Evolutionary conservation across 2,797 vertebrate genomes (phyloP).

Genomic region (Poliocrania exsul): DNA sequence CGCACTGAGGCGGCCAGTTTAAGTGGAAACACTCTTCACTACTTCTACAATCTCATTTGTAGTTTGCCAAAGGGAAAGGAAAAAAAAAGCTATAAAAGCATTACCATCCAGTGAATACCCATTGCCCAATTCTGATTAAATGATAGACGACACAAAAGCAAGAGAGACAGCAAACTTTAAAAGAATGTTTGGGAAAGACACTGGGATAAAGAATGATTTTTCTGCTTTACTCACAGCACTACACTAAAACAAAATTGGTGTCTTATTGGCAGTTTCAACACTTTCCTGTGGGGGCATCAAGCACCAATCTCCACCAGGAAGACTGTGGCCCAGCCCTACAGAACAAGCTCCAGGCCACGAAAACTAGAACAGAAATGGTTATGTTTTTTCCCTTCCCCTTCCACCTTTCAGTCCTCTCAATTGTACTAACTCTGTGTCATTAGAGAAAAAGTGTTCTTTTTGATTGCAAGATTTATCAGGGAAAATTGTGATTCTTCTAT

Average conservation of each 20-base stretch:
- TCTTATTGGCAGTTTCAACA: background rate
- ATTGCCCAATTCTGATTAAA: background rate
- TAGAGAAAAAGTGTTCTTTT: background rate
- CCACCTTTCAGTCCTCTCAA: background rate
- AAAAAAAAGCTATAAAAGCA: background rate
- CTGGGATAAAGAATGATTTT: background rate
- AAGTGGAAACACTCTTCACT: conserved; percentile 35
- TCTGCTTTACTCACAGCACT: background rate
- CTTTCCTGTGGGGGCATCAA: background rate
- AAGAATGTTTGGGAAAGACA: background rate
- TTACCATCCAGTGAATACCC: background rate
- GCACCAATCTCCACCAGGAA: background rate
- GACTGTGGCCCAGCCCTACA: background rate
- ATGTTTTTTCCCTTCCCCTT: background rate
- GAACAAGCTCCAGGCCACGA: background rate
- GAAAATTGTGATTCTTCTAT: background rate
- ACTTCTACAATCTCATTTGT: background rate
- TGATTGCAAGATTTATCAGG: background rate
- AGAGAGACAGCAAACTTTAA: background rate
- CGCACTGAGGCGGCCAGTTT: background rate
- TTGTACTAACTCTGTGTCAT: background rate
- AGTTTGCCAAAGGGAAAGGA: conserved; percentile 14
- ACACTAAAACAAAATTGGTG: background rate
- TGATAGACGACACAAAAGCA: background rate
- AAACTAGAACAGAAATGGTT: background rate